These are phyloP conservation scores for Synanthedon andrenaeformis DNA, from an alignment of 2,888 invertebrate species.

Conservation along the genomic window DNA sequence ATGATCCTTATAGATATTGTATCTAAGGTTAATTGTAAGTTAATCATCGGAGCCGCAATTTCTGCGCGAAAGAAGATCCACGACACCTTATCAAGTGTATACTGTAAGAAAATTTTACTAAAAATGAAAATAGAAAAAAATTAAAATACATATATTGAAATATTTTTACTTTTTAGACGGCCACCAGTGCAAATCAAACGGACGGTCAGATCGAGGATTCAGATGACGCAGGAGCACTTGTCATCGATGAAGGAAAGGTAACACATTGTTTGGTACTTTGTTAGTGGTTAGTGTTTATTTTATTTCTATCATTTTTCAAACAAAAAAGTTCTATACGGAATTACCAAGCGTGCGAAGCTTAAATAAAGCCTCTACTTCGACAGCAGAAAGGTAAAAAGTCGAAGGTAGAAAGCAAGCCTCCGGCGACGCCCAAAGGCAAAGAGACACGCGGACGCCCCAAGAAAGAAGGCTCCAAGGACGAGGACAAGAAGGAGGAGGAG, in stretches of 20 bases:
- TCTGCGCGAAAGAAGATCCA: no score
- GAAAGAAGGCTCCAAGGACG: constrained; percentile 36
- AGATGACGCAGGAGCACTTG: constrained; percentile 46
- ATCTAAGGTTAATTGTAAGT: no score
- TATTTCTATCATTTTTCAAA: no score
- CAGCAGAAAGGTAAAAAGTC: constrained; percentile 20
- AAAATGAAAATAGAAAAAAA: no score
- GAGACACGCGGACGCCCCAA: constrained; percentile 41
- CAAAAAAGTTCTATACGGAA: no score
- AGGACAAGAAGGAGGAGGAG: constrained; percentile 44
- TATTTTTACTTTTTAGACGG: not conserved
- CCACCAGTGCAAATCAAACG: constrained; percentile 28
- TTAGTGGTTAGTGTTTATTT: no score
- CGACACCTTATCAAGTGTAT: no score
- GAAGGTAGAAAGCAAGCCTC: constrained; percentile 20
- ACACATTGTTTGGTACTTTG: not conserved
- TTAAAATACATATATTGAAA: no score
- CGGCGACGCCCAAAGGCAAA: constrained; percentile 23
- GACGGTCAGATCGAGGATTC: constrained; percentile 63
- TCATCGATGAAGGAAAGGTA: constrained; percentile 58
- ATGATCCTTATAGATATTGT: no score
- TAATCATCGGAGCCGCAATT: no score
- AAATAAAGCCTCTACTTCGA: not conserved
- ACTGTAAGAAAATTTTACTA: no score
- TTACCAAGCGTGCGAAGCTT: not conserved